These are phyloP conservation scores for Trochalopteron elliotii DNA, from an alignment of 2,113 vertebrate species.

Conservation along the genomic window DNA sequence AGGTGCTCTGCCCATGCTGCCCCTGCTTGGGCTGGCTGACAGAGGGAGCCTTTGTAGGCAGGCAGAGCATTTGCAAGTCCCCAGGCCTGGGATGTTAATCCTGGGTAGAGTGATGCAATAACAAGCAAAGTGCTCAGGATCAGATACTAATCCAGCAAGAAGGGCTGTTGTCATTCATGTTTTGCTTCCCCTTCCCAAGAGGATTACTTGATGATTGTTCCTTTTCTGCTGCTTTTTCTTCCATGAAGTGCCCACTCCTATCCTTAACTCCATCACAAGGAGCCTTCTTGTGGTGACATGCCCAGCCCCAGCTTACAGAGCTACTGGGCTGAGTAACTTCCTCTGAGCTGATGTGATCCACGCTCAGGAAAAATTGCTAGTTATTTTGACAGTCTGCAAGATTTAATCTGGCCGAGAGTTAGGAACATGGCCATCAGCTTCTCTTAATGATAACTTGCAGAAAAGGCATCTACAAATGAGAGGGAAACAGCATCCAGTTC, in stretches of 20 bases:
- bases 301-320: not conserved
- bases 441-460: not conserved
- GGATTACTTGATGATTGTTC: not conserved
- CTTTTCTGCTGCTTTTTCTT: not conserved
- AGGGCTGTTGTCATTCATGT: not conserved
- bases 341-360: not conserved
- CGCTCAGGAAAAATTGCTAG: not conserved
- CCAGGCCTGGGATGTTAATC: not conserved
- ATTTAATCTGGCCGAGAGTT: not conserved
- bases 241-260: not conserved
- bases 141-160: not conserved
- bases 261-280: not conserved
- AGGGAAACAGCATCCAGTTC: not conserved
- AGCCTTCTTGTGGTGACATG: not conserved
- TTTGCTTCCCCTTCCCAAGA: not conserved
- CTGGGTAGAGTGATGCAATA: not conserved
- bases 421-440: not conserved
- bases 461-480: not conserved
- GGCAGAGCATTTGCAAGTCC: no score
- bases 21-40: not conserved
- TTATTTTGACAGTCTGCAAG: not conserved
- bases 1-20: not conserved
- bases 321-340: not conserved
- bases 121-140: not conserved
- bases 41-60: fast-evolving